Evolutionary conservation across 2,797 vertebrate genomes (phyloP).

Genomic region (Periparus ater): DNA sequence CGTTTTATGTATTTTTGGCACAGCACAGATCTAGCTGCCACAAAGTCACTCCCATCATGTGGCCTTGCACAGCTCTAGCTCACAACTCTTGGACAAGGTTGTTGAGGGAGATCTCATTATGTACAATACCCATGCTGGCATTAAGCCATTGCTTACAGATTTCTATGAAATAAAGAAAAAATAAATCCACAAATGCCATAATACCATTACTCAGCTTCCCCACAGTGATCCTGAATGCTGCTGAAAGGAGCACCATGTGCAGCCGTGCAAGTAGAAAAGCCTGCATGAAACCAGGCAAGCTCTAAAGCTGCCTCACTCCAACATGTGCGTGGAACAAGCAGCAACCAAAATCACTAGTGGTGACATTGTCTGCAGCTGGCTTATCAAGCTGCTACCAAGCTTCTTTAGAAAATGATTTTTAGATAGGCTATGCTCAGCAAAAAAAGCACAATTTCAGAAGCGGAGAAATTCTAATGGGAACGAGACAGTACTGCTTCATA

Average conservation of each 20-base stretch:
- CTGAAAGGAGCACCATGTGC: not conserved
- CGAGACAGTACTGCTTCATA: not conserved
- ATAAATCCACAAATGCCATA: not conserved
- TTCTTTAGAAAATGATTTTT: not conserved
- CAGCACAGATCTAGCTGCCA: not conserved
- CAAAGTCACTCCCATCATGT: not conserved
- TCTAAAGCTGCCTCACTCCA: not conserved
- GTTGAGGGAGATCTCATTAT: not conserved
- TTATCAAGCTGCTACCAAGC: not conserved
- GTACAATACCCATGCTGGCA: not conserved
- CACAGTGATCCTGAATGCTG: not conserved
- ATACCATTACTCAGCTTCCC: constrained; percentile 8
- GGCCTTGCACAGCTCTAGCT: not conserved
- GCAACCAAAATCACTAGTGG: not conserved
- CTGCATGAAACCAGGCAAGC: not conserved
- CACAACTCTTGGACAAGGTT: not conserved
- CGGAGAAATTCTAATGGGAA: not conserved
- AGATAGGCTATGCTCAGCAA: not conserved
- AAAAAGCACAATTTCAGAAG: not conserved
- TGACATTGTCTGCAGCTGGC: not conserved
- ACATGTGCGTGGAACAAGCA: not conserved
- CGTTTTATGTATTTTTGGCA: not conserved
- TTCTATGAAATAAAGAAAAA: not conserved
- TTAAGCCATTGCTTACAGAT: not conserved
- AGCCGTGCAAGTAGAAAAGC: not conserved